phyloP scores from a whole-genome alignment of 2,888 invertebrate genomes.

The Operophtera brumata region DNA sequence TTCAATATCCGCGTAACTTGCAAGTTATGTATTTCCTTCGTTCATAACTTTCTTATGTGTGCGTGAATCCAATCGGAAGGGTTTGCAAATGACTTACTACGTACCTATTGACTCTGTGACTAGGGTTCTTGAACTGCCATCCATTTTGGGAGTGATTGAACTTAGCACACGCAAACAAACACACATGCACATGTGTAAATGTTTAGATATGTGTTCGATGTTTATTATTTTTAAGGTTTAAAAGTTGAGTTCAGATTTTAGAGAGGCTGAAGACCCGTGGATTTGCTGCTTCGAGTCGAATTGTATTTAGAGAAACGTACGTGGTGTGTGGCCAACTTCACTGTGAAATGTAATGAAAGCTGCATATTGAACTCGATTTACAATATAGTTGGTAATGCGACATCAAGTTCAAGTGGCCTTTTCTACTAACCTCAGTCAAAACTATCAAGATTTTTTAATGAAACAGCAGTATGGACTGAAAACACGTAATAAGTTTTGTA shows the following conservation, averaged over 20 bases:
- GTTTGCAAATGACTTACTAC: slow-evolving; percentile 11
- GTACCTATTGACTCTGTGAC: slow-evolving; percentile 1
- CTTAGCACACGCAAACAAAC: slow-evolving; percentile 28
- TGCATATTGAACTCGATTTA: too few relatives aligned
- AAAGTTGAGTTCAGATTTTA: slow-evolving; percentile 6
- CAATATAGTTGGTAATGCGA: too few relatives aligned
- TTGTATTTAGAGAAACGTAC: background rate
- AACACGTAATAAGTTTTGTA: too few relatives aligned
- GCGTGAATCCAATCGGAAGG: background rate
- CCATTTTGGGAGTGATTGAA: slow-evolving; percentile 44
- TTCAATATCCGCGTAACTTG: background rate
- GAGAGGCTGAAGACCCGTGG: background rate
- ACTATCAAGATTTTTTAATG: too few relatives aligned
- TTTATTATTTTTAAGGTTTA: slow-evolving; percentile 18
- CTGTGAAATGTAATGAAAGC: background rate
- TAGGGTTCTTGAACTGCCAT: slow-evolving; percentile 35
- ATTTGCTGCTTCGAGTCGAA: background rate
- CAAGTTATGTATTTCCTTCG: too few relatives aligned
- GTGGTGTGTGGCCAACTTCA: background rate
- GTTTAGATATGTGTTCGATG: slow-evolving; percentile 28
- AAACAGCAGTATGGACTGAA: too few relatives aligned
- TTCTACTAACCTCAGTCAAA: too few relatives aligned
- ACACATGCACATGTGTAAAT: slow-evolving; percentile 20
- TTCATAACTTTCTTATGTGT: background rate
- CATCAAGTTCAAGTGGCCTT: too few relatives aligned